A percentile compares a stretch with the other conserved stretches of the same genome.
Conservation (phyloP, 2,797 vertebrate species). For the Anguilla megastoma region DNA sequence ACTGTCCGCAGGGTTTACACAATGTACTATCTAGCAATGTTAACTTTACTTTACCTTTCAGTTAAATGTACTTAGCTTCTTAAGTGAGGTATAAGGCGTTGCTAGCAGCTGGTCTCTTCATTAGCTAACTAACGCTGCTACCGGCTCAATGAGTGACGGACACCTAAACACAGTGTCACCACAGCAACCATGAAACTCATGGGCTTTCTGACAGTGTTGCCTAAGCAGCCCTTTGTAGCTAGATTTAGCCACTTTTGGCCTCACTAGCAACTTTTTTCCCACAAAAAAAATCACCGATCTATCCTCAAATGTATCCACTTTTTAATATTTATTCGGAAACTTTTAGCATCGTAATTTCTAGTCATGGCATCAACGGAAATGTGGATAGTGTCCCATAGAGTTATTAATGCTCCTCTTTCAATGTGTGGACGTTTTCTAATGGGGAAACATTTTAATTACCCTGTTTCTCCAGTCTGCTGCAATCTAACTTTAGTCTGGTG, state of each 20-base stretch:
- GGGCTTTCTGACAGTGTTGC: not conserved
- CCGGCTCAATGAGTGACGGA: not conserved
- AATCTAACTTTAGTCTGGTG: no score
- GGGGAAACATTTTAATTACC: no score
- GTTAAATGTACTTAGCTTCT: not conserved
- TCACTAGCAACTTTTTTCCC: no score
- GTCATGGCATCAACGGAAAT: no score
- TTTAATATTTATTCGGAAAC: no score
- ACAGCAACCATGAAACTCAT: slow-evolving; percentile 6
- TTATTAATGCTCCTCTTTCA: no score
- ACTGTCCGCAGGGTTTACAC: not conserved
- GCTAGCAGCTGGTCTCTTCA: not conserved
- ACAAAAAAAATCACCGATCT: no score
- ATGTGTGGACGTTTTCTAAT: no score
- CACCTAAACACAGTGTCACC: slow-evolving; percentile 1
- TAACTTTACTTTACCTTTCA: not conserved
- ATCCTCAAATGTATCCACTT: no score
- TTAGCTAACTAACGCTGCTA: not conserved
- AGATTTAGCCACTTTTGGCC: not conserved
- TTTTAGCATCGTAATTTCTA: no score
- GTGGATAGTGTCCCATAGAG: no score
- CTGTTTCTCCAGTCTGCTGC: no score
- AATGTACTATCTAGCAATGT: not conserved
- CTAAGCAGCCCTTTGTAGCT: not conserved
- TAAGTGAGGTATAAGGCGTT: not conserved